Base-by-base conservation (phyloP, 1,140 invertebrate species). In the Drosophila ohnishii region DNA sequence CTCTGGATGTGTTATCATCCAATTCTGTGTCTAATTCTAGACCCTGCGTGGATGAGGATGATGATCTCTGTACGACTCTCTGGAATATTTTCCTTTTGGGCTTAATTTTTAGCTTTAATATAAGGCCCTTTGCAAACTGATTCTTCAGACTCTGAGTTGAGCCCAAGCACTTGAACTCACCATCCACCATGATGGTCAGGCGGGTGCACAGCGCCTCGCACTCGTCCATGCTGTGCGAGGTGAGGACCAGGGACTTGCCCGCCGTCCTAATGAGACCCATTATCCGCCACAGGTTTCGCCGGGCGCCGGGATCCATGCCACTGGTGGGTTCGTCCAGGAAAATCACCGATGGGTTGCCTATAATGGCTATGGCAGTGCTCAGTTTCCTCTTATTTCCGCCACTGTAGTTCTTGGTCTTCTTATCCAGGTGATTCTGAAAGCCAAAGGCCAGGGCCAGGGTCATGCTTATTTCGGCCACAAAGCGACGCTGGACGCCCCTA, bases 371-470 rank as follows among this genome's bases (percentile, higher is more conserved):
- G 0, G 98, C 98, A 30, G 98, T 97, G 75, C 97, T 98, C 10
- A 99, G 92, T 91, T 99, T 99, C 42, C 98, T 93, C 90, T 98
- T 99, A 75, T 99, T 99, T 1, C 98, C 98, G 4, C 97, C 97
- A 86, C 97, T 98, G 77, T 95, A 96, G 91, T 92, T 93, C 72
- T 92, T 92, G 30, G 94, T 93, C 90, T 92, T 71, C 55, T 93
- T 93, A 42, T 93, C 86, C 11, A 93, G 35, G 75, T 93, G 92
- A 32, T 86, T 76, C 4, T 58, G 45, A 59, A 93, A 93, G 48
- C 92, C 92, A 62, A 93, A 92, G 5, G 92, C 87, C 6, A 32
- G 75, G 3, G 92, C 90, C 35, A 93, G 55, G 8, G 91, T 80
- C 69, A 82, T 81, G 80, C 10, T 92, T 48, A 22, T 51, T 8